Evolutionary conservation across 2,113 vertebrate species (phyloP).

Genomic region (Oxygymnocypris stewartii): DNA sequence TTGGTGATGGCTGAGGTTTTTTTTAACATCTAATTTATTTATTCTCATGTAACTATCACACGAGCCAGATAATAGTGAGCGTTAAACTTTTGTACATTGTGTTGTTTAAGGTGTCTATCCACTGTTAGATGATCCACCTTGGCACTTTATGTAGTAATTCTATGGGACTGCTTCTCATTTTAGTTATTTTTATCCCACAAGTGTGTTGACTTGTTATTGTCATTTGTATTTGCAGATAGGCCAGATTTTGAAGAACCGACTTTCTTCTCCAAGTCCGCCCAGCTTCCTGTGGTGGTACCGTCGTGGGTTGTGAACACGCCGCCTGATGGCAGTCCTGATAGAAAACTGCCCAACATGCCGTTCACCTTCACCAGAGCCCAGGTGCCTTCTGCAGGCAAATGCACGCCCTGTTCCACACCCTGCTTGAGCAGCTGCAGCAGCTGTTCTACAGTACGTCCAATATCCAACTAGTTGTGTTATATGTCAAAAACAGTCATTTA

Average conservation of each 20-base stretch:
- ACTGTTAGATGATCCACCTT: background rate
- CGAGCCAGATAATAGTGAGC: background rate
- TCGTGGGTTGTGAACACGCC: constrained; percentile 40
- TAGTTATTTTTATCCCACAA: background rate
- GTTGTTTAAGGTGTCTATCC: constrained; percentile 1
- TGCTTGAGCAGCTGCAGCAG: constrained; percentile 81
- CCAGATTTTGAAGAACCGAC: constrained; percentile 40
- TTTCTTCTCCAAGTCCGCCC: constrained; percentile 36
- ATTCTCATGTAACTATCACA: background rate
- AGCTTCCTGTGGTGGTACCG: constrained; percentile 11
- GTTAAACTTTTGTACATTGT: background rate
- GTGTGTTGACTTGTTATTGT: background rate
- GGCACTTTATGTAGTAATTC: background rate
- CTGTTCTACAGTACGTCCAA: constrained; percentile 81
- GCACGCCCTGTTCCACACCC: constrained; percentile 75
- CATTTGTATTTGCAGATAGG: constrained; percentile 37
- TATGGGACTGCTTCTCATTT: background rate
- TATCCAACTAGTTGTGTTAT: background rate
- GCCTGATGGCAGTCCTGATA: constrained; percentile 54
- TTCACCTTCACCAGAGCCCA: constrained; percentile 80
- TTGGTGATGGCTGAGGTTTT: constrained; percentile 18
- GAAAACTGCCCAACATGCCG: constrained; percentile 67
- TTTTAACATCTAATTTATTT: constrained; percentile 32
- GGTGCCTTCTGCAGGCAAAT: constrained; percentile 63
- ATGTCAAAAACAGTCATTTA: background rate